phyloP scores from a whole-genome alignment of 2,888 invertebrate genomes.

The Lamproptera curius region DNA sequence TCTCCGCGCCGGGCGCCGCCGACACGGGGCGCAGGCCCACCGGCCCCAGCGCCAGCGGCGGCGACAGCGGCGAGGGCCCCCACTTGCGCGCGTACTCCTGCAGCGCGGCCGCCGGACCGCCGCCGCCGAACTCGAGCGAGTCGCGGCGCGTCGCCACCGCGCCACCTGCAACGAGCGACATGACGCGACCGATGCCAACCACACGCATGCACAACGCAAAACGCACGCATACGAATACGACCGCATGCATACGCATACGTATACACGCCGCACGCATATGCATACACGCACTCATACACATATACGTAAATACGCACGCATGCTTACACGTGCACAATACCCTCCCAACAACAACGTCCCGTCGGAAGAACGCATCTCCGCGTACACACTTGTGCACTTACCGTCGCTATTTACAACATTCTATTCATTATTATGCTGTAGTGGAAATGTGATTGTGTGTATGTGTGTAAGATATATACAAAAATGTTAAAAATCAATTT shows the following conservation, averaged over 20 bases:
- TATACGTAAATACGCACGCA: too few species aligned
- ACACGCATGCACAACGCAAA: conserved; percentile 6
- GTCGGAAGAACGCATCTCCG: too few species aligned
- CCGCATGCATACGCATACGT: conserved; percentile 5
- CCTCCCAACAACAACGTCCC: conserved; percentile 9
- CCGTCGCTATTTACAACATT: conserved; percentile 14
- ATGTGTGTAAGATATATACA: neutral
- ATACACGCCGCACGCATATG: conserved; percentile 20
- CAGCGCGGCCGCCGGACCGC: conserved; percentile 59
- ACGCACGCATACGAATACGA: conserved; percentile 20
- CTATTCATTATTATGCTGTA: neutral
- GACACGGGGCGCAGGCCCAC: conserved; percentile 81
- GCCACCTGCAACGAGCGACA: conserved; percentile 52
- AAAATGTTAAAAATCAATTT: neutral
- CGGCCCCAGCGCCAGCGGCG: conserved; percentile 84
- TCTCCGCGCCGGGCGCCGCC: conserved; percentile 94
- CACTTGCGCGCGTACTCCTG: conserved; percentile 78
- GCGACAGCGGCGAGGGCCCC: conserved; percentile 81
- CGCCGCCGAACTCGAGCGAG: conserved; percentile 77
- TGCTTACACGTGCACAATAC: neutral
- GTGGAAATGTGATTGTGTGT: neutral
- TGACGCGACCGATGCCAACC: conserved; percentile 10
- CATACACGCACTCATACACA: conserved; percentile 4
- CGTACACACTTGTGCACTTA: too few species aligned
- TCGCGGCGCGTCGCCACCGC: conserved; percentile 62